Evolutionary conservation across 1,140 invertebrate genomes (phyloP), one percentile per base, ranked within the genome.

Genomic region (Dryas iulia): DNA sequence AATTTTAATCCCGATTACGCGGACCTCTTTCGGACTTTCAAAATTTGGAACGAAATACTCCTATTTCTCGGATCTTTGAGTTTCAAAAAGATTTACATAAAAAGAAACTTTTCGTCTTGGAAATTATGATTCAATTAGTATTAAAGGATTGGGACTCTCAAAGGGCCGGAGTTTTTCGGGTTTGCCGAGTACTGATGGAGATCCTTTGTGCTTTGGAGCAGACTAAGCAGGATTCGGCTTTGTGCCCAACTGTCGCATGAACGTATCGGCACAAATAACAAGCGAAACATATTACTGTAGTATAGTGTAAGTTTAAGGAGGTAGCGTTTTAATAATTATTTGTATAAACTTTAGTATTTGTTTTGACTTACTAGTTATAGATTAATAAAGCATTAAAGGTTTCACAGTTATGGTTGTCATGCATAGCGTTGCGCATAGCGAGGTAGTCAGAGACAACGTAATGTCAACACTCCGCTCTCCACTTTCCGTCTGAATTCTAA

Each of bases 61-160:
- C 76, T 71, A 83, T 86, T 86, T 81, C 79, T 78, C 77, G 79
- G 79, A 72, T 69, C 82, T 85, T 84, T 84, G 83, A 85, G 82
- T 76, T 72, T 80, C 75, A 77, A 82, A 89, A 87, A 88, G 87
- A 88, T 89, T 89, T 91, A 87, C 86, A 88, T 89, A 89, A 89
- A 91, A 91, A 91, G 89, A 89, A 91, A 91, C 82, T 89, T 87
- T 85, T 77, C 82, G 81, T 84, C 81, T 84, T 74, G 70, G 77
- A 87, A 89, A 91, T 91, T 91, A 89, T 89, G 85, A 91, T 91
- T 89, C 89, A 89, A 91, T 91, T 91, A 91, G 89, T 87, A 89
- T 91, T 89, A 91, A 89, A 86, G 87, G 86, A 89, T 91, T 89
- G 87, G 82, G 82, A 75, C 69, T 78, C 81, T 86, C 85, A 89